Evolutionary conservation across 2,888 invertebrate genomes (phyloP), one percentile per base, ranked within the genome.

Genomic region (Anticlea derivata): DNA sequence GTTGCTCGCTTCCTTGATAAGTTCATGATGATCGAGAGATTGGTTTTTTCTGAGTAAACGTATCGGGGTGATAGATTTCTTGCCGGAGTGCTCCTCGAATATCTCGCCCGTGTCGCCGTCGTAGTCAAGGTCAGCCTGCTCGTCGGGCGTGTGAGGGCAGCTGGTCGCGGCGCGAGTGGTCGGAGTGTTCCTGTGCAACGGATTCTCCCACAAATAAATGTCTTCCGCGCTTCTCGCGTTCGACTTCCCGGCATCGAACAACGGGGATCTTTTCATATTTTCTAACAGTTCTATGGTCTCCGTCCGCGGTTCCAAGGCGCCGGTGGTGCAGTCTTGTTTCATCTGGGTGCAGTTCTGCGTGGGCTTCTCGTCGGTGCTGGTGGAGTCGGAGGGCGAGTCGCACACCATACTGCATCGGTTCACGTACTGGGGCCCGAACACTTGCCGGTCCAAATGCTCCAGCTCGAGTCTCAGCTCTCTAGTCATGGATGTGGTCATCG

Each of bases 401-500:
- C 80, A 83, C 44, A 82, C 73, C 70, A 82, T 74, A 58, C 83
- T 84, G 57, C 85, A 80, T 33, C 86, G 66, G 55, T 80, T 83
- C 22, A 84, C 67, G 60, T 88, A 89, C 1, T 87, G 82, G 7
- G 75, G 75, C 0, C 96, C 96, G 71, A 96, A 96, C 2, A 96
- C 95, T 80, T 96, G 96, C 5, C 96, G 92, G 80, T 97, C 96
- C 64, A 97, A 86, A 75, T 95, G 96, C 71, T 97, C 96, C 57
- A 96, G 79, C 78, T 97, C 96, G 37, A 96, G 90, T 65, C 95
- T 92, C 66, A 97, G 82, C 75, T 97, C 96, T 66, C 96, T 92
- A 0, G 96, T 96, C 89, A 96, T 95, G 1, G 96, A 96, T 2
- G 96, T 96, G 0, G 96, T 96, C 94, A 97, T 95, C 1, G 96